These are phyloP conservation scores for Onychomys leucogaster DNA, from an alignment of 2,797 vertebrate genomes.

Conservation along the genomic window DNA sequence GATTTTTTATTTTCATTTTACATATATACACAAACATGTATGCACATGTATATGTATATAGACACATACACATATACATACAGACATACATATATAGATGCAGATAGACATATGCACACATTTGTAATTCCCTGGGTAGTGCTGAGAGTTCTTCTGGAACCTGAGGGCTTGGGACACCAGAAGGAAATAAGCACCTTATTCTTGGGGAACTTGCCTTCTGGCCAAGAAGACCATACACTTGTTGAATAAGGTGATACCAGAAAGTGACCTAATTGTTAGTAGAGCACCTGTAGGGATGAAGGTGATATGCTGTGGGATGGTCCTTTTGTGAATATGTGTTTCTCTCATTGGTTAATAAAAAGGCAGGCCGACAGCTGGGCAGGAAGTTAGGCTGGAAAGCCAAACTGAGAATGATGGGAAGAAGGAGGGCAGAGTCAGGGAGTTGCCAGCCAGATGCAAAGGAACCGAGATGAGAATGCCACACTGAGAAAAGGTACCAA, in stretches of 20 bases:
- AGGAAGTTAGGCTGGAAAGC: too few relatives aligned
- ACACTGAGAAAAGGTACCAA: too few relatives aligned
- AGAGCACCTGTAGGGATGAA: not conserved
- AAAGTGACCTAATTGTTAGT: not conserved
- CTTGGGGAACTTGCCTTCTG: not conserved
- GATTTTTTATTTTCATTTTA: conserved; percentile 19
- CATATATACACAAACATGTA: not conserved
- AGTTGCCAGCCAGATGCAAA: too few relatives aligned
- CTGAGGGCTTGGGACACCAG: not conserved
- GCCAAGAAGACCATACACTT: not conserved
- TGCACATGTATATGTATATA: not conserved
- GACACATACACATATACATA: too few relatives aligned
- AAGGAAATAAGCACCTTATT: not conserved
- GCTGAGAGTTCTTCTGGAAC: not conserved
- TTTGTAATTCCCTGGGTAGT: conserved; percentile 21
- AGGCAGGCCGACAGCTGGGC: too few relatives aligned
- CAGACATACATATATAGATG: not conserved
- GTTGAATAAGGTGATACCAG: conserved; percentile 1
- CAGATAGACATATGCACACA: not conserved
- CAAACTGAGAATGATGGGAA: too few relatives aligned
- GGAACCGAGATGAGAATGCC: too few relatives aligned
- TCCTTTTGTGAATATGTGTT: too few relatives aligned
- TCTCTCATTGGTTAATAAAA: too few relatives aligned
- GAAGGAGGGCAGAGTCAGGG: too few relatives aligned
- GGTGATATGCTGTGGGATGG: not conserved